Conservation (phyloP, 1,140 invertebrate species). For the Cardiocondyla obscurior region DNA sequence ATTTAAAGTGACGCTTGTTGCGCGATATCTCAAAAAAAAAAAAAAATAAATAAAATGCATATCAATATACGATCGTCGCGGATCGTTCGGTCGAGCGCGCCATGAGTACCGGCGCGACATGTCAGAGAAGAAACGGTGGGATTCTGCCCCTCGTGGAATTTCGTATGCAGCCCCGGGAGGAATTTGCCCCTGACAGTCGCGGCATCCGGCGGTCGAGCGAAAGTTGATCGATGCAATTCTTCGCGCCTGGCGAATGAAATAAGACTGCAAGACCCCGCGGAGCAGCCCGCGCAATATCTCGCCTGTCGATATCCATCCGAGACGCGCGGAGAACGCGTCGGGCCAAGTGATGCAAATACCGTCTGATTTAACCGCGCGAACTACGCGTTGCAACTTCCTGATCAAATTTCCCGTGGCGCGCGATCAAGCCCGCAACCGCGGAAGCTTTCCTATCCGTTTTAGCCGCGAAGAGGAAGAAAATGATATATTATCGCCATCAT, state of each 20-base stretch:
- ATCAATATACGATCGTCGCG: not conserved
- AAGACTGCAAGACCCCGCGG: conserved; percentile 25
- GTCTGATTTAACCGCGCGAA: conserved; percentile 42
- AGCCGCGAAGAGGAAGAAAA: conserved; percentile 19
- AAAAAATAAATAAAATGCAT: too few species aligned
- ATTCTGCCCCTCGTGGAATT: not conserved
- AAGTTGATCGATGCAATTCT: conserved; percentile 52
- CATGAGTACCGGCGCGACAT: not conserved
- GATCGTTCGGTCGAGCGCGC: not conserved
- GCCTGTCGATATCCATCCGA: conserved; percentile 27
- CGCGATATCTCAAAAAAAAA: not conserved
- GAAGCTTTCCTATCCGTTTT: conserved; percentile 25
- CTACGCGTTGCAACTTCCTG: conserved; percentile 30
- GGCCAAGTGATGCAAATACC: conserved; percentile 25
- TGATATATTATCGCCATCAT: conserved; percentile 43
- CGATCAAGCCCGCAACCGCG: conserved; percentile 29
- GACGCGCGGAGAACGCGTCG: conserved; percentile 1
- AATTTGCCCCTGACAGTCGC: conserved; percentile 36
- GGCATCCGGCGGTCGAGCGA: not conserved
- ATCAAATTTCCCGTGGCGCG: conserved; percentile 42
- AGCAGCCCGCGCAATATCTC: conserved; percentile 44
- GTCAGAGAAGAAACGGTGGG: not conserved
- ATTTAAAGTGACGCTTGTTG: not conserved
- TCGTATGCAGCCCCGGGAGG: not conserved
- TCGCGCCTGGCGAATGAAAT: conserved; percentile 34